Evolutionary conservation across 2,888 invertebrate genomes (phyloP).

Genomic region (Nowickia ferox): DNA sequence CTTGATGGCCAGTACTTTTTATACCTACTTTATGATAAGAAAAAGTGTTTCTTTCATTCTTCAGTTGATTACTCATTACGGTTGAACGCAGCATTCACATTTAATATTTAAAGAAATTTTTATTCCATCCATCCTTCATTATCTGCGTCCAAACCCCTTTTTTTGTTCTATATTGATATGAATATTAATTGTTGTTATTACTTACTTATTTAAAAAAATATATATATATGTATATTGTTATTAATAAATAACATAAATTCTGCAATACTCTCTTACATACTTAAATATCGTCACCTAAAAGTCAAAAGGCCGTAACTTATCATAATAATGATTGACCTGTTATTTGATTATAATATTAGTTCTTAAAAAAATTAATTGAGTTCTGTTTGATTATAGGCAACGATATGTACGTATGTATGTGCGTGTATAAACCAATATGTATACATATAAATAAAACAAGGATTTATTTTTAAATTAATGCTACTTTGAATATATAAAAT

Average conservation of each 20-base stretch:
- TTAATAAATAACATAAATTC: background rate
- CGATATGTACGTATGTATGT: no score
- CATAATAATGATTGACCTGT: no score
- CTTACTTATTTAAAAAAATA: conserved; percentile 18
- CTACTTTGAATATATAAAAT: no score
- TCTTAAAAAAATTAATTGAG: no score
- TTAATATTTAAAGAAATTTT: conserved; percentile 53
- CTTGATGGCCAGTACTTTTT: background rate
- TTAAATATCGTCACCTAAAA: no score
- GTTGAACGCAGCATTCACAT: conserved; percentile 5
- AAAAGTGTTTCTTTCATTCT: conserved; percentile 19
- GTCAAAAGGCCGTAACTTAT: no score
- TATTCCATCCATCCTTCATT: conserved; percentile 25
- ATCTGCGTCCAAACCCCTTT: conserved; percentile 27
- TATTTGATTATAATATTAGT: no score
- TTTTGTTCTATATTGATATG: conserved; percentile 31
- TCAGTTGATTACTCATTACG: conserved; percentile 28
- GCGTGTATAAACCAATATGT: no score
- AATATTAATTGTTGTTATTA: conserved; percentile 38
- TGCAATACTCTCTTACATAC: no score
- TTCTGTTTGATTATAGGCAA: no score
- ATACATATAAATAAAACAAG: no score
- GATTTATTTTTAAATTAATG: no score
- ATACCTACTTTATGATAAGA: conserved; percentile 1
- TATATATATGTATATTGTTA: conserved; percentile 26